phyloP scores from a whole-genome alignment of 1,140 invertebrate genomes.

The Bombus fervidus region DNA sequence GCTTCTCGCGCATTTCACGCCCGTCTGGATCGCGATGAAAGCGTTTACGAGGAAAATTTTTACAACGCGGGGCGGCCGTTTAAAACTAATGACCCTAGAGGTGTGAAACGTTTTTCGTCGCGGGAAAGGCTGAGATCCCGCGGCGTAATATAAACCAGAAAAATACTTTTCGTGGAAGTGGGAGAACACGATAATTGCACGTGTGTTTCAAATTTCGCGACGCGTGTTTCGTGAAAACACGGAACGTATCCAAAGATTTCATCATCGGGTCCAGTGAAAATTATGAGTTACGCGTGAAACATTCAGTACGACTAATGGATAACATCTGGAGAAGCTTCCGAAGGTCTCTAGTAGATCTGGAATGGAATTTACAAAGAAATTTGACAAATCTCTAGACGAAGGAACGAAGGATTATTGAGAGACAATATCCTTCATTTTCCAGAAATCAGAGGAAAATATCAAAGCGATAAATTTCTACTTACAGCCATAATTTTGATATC shows the following conservation, averaged over 20 bases:
- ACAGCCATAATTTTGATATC: not conserved
- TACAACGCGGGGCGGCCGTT: not conserved
- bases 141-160: not conserved
- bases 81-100: not conserved
- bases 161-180: slow-evolving; percentile 1
- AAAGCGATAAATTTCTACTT: not conserved
- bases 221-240: not conserved
- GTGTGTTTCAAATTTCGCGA: not conserved
- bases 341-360: not conserved
- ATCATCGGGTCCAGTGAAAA: not conserved
- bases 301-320: not conserved
- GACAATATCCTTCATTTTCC: not conserved
- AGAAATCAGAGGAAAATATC: not conserved
- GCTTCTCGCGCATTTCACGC: not conserved
- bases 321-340: not conserved
- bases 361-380: not conserved
- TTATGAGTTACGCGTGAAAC: not conserved
- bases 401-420: not conserved
- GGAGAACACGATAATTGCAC: not conserved
- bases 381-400: not conserved
- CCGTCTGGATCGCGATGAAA: not conserved
- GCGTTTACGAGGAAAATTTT: not conserved
- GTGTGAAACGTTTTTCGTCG: not conserved
- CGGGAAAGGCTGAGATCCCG: not conserved
- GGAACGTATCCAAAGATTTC: not conserved